These are phyloP conservation scores for Pempheris klunzingeri DNA, from an alignment of 2,797 vertebrate species.

Conservation along the genomic window DNA sequence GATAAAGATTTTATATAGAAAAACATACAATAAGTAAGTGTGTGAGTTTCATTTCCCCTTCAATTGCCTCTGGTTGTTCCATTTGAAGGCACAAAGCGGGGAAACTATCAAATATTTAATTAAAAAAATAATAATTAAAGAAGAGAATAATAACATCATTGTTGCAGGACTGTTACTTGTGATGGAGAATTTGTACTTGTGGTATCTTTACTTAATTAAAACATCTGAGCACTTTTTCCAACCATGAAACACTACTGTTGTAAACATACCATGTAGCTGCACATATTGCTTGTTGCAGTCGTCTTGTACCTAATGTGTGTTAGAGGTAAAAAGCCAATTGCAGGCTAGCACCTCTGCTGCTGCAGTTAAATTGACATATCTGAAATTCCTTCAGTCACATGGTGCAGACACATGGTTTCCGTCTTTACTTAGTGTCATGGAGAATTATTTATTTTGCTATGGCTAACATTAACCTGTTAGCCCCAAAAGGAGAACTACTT, in stretches of 20 bases:
- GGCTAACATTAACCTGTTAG: constrained; percentile 10
- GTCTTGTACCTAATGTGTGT: background rate
- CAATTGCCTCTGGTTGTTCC: no score
- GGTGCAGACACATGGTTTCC: constrained; percentile 65
- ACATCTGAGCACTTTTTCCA: background rate
- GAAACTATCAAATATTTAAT: no score
- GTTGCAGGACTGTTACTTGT: background rate
- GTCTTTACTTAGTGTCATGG: constrained; percentile 30
- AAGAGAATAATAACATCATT: background rate
- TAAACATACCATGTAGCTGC: background rate
- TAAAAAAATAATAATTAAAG: no score
- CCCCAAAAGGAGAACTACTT: background rate
- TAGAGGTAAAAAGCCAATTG: no score
- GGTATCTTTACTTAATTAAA: background rate
- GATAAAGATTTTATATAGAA: background rate
- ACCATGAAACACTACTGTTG: background rate
- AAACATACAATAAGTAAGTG: background rate
- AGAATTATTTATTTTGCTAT: constrained; percentile 36
- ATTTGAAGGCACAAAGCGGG: no score
- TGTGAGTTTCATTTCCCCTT: no score
- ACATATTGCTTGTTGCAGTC: background rate
- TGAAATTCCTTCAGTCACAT: constrained; percentile 68
- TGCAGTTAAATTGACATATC: constrained; percentile 37
- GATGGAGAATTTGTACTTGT: background rate
- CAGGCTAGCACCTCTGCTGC: background rate